Percentiles rank a stretch among this genome's conserved stretches.
Evolutionary conservation across 2,888 invertebrate species (phyloP).

Genomic region (Dendrolimus houi): DNA sequence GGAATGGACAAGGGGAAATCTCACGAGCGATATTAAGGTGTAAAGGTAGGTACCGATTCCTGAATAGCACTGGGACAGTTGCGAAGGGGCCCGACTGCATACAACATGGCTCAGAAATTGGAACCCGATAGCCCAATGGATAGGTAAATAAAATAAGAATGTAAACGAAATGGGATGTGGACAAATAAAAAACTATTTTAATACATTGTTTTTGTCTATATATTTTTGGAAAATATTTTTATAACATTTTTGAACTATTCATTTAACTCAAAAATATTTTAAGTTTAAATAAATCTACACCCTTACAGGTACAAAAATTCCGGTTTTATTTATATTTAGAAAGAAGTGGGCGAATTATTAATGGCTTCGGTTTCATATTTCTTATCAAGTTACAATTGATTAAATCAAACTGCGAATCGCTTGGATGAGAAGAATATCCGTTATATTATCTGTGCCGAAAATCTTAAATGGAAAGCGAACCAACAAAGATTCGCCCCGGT

Average conservation of each 20-base stretch:
- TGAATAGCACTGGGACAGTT: constrained; percentile 46
- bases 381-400: background rate
- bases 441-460: constrained; percentile 3
- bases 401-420: background rate
- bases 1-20: constrained; percentile 64
- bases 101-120: constrained; percentile 42
- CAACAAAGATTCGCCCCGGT: constrained; percentile 11
- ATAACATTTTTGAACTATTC: too few species aligned
- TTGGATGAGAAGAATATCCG: background rate
- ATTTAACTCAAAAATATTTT: too few species aligned
- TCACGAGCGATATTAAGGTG: constrained; percentile 65
- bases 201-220: too few species aligned
- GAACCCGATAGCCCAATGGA: constrained; percentile 43
- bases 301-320: too few species aligned
- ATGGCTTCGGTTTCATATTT: background rate
- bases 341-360: background rate
- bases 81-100: constrained; percentile 33
- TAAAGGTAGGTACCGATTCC: constrained; percentile 57
- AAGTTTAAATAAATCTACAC: too few species aligned
- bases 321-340: too few species aligned
- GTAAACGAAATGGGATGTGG: constrained; percentile 24
- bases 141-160: constrained; percentile 44
- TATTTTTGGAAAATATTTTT: too few species aligned
- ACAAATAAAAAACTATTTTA: too few species aligned
- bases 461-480: constrained; percentile 3